Base-by-base conservation (phyloP, 1,140 invertebrate species). In the Ladona fulva region DNA sequence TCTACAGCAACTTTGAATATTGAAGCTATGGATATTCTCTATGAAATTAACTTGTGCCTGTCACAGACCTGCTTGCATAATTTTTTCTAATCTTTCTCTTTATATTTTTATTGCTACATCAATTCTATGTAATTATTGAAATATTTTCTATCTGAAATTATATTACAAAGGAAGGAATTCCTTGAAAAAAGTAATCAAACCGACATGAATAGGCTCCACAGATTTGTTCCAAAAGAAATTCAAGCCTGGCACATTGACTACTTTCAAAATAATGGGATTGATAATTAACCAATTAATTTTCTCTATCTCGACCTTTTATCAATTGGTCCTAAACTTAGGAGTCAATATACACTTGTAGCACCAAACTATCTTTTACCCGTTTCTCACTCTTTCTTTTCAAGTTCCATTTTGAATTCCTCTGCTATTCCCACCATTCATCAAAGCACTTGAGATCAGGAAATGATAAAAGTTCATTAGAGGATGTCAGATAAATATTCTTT, bases 291-390 rank as follows among this genome's bases (percentile, higher is more conserved):
- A 66, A 66, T 66, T 37, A 37, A 37, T 5, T 37, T 66, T 66
- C n/a, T 66, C 52, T 66, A 66, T 66, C 52, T 66, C 52, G 52
- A 66, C 52, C 52, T 66, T 66, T 66, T 66, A 22, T 66, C 52
- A 16, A 66, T 66, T 66, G 52, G 52, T 66, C 52, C 52, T 66
- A 66, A 66, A 19, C 16, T 66, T 66, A 66, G 52, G 12, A 66
- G 52, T 66, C 52, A 66, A 66, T 66, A 66, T 66, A 66, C 52
- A 66, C 52, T 66, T 66, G 52, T 66, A 66, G 52, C 52, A 66
- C 52, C 52, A 66, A 66, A 66, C 52, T 66, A 66, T 66, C 52
- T 66, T 66, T 19, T 66, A 66, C 52, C 52, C 52, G 52, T 66
- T 66, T 66, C 52, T 66, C 52, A 66, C 14, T 66, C 52, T 66